Base-by-base conservation (phyloP, 92 coral and sea anemone genomes). In the Isaurus tuberculatus region DNA sequence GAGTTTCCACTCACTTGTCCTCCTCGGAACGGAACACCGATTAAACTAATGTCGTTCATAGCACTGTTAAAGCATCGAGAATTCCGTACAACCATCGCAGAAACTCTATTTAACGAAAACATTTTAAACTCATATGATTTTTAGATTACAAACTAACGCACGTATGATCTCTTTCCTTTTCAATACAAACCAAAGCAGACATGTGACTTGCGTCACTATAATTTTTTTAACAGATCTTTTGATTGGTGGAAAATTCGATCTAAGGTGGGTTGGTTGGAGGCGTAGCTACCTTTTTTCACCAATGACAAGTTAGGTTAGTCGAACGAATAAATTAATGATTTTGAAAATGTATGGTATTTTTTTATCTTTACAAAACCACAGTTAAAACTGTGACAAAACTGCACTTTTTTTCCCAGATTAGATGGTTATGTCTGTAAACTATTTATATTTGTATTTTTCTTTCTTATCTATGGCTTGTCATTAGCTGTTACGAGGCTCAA, bases 1-100 rank as follows among this genome's bases (percentile, higher is more conserved):
- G 65, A 20, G 26, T n/a, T 1, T 57, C 22, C 0, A 63, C 69
- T 26, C 36, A 88, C 97, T 92, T 93, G 97, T 1, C 97, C 97
- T 66, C 94, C 97, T 10, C 90, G 84, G 57, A 93, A 93, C 1
- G 94, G 94, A n/a, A 93, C 97, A 10, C 94, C 92, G 58, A 93
- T 85, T 36, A 93, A 72, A 60, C 83, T 79, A 11, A 90, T 72
- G 40, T 89, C 79, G 36, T 86, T 90, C 51, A 44, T 34, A 65
- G 34, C 9, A 20, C 69, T 34, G 32, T 32, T 44, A 58, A n/a
- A 34, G 36, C 7, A 57, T 58, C 82, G 82, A 34, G 53, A 13
- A 58, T 14, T 61, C 58, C 82, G 53, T 17, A 34, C 9, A 57
- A 64, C 51, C 17, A 37, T 15, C 20, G 15, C 32, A 20, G 82